phyloP scores from a whole-genome alignment of 2,113 vertebrate genomes.

The Daboia siamensis region DNA sequence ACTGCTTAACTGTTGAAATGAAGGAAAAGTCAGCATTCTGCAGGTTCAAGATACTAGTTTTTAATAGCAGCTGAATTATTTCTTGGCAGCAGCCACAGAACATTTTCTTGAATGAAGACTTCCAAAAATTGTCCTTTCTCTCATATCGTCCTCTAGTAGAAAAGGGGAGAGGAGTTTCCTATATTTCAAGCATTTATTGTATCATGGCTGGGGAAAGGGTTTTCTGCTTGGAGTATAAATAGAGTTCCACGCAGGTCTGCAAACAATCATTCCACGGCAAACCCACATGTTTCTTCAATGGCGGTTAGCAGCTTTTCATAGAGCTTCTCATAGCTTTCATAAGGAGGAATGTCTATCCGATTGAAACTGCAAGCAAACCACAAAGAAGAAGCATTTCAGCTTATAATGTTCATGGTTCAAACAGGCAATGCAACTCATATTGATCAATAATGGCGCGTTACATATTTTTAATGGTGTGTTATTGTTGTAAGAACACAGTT shows the following conservation, averaged over 20 bases:
- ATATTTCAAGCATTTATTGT: constrained; percentile 74
- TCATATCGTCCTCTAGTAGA: constrained; percentile 71
- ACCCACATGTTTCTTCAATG: constrained; percentile 98
- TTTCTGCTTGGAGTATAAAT: constrained; percentile 67
- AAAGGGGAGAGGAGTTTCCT: constrained; percentile 60
- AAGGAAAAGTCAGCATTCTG: constrained; percentile 80
- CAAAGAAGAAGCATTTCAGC: not conserved
- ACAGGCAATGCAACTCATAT: not conserved
- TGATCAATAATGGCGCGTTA: too few species aligned
- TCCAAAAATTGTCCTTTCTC: constrained; percentile 73
- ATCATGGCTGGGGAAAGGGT: constrained; percentile 68
- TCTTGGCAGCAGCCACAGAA: constrained; percentile 72
- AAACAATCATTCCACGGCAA: constrained; percentile 90
- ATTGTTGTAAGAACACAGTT: not conserved
- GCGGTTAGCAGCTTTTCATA: constrained; percentile 99
- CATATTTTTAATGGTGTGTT: not conserved
- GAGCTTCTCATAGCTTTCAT: constrained; percentile 95
- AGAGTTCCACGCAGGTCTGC: constrained; percentile 59
- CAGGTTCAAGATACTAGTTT: constrained; percentile 79
- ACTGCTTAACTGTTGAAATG: constrained; percentile 79
- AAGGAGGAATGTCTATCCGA: constrained; percentile 97
- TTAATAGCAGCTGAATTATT: constrained; percentile 85
- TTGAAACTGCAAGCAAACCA: constrained; percentile 84
- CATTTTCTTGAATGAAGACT: constrained; percentile 72
- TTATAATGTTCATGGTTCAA: not conserved